Percentiles rank a stretch among this genome's conserved stretches.
These are phyloP conservation scores for Andrena cerasifolii DNA, from an alignment of 1,140 invertebrate genomes.

Conservation along the genomic window DNA sequence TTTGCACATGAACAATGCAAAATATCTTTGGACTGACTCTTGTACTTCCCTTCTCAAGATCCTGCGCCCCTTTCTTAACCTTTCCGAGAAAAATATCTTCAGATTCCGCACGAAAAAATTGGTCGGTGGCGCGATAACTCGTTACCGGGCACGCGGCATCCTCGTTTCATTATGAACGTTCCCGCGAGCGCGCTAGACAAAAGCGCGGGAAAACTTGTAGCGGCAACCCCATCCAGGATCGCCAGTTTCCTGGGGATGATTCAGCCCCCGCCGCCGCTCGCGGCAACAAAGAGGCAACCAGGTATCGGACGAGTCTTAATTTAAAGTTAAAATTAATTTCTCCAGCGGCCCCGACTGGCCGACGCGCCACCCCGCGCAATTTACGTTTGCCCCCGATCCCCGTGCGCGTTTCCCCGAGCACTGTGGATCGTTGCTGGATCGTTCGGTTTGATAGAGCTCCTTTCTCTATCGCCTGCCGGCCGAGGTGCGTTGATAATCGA, in stretches of 20 bases:
- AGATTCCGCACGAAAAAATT: conserved; percentile 44
- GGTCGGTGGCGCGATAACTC: conserved; percentile 45
- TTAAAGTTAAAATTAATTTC: conserved; percentile 81
- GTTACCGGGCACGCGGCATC: conserved; percentile 26
- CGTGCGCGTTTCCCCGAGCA: not conserved
- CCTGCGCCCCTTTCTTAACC: too few species aligned
- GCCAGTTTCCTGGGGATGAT: conserved; percentile 56
- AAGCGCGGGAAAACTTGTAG: conserved; percentile 72
- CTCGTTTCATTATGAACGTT: conserved; percentile 61
- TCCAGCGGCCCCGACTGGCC: conserved; percentile 50
- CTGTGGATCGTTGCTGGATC: not conserved
- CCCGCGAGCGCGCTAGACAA: conserved; percentile 71
- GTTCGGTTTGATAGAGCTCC: conserved; percentile 7
- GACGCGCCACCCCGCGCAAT: conserved; percentile 22
- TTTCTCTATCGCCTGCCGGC: not conserved
- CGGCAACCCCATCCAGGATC: conserved; percentile 37
- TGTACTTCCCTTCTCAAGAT: too few species aligned
- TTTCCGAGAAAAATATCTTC: not conserved
- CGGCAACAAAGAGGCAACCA: conserved; percentile 76
- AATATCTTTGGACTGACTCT: too few species aligned
- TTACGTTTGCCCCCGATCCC: conserved; percentile 55
- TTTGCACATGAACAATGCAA: too few species aligned
- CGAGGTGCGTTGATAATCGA: not conserved
- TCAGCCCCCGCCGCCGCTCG: conserved; percentile 56
- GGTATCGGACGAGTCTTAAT: conserved; percentile 78